Evolutionary conservation across 2,888 invertebrate genomes (phyloP), one percentile per base, ranked within the genome.

Genomic region (Subacronicta megacephala): DNA sequence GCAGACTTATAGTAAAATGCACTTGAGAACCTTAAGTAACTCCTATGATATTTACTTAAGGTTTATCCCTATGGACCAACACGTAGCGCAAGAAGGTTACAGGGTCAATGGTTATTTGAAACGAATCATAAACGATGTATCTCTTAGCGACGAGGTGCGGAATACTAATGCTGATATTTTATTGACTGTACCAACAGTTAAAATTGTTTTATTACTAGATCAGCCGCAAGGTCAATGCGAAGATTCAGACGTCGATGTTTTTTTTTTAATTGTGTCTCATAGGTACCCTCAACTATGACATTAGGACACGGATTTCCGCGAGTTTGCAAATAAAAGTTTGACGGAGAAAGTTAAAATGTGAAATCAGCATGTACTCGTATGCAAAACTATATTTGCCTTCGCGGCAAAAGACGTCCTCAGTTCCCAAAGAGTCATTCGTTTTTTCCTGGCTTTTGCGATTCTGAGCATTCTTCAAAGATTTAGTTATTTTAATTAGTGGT

Each of bases 261-360:
- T 26, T 68, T 74, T 64, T 68, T 68, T 56, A 73, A 65, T 52
- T 45, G 45, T 40, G 18, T 44, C 33, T 15, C 26, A n/a, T n/a
- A n/a, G n/a, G 46, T 47, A 65, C 62, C 60, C 59, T 59, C 55
- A 53, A 59, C 49, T 54, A 53, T 51, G 61, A 59, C 52, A 62
- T 62, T 52, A 68, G 59, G 64, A 63, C 69, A 46, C 55, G 47
- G 63, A 75, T 76, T 77, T 78, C 80, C 78, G 77, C 64, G 64
- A 75, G 37, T 40, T 72, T 67, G 74, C 75, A 80, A 82, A 83
- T 83, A 85, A 83, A 83, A 83, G 7, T 78, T 70, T 69, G 76
- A 35, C 49, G 81, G 88, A 83, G 90, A 90, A 90, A 90, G 90
- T 88, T 61, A 75, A 67, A 87, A 87, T 85, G 88, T 88, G 88